Evolutionary conservation across 1,140 invertebrate species (phyloP).

Genomic region (Heliconius congener): DNA sequence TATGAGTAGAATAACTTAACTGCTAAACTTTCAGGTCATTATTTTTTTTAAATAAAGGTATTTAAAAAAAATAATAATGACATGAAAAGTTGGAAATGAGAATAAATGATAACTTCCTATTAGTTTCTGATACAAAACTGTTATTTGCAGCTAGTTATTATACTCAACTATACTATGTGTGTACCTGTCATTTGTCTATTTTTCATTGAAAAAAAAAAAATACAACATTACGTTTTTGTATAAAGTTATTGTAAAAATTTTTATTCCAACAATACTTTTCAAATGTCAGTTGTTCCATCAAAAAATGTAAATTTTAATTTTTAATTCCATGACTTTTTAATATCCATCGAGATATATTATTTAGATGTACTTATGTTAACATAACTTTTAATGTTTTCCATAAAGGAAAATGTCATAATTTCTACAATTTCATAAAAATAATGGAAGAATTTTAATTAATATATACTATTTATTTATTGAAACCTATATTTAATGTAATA

Average conservation of each 20-base stretch:
- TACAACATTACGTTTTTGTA: background rate
- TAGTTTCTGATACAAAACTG: slow-evolving; percentile 7
- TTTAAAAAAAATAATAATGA: too few species aligned
- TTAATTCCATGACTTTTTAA: background rate
- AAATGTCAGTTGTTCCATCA: background rate
- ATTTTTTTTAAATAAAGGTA: too few species aligned
- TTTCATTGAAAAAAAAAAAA: background rate
- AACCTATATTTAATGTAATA: slow-evolving; percentile 64
- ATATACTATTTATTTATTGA: slow-evolving; percentile 80
- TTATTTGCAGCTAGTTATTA: background rate
- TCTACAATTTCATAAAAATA: slow-evolving; percentile 29
- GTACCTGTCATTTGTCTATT: background rate
- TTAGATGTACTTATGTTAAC: background rate
- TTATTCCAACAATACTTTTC: background rate
- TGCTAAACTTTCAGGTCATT: too few species aligned
- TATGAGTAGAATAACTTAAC: too few species aligned
- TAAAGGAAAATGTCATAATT: slow-evolving; percentile 9
- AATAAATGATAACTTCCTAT: background rate
- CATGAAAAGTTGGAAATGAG: background rate
- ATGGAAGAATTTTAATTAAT: slow-evolving; percentile 63
- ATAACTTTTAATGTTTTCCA: slow-evolving; percentile 7
- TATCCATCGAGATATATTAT: background rate
- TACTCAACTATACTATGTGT: background rate
- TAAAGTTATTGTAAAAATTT: background rate
- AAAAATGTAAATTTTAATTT: background rate